Percentiles rank a stretch among this genome's conserved stretches.
These are phyloP conservation scores for Helogale parvula DNA, from an alignment of 2,113 vertebrate genomes.

Conservation along the genomic window DNA sequence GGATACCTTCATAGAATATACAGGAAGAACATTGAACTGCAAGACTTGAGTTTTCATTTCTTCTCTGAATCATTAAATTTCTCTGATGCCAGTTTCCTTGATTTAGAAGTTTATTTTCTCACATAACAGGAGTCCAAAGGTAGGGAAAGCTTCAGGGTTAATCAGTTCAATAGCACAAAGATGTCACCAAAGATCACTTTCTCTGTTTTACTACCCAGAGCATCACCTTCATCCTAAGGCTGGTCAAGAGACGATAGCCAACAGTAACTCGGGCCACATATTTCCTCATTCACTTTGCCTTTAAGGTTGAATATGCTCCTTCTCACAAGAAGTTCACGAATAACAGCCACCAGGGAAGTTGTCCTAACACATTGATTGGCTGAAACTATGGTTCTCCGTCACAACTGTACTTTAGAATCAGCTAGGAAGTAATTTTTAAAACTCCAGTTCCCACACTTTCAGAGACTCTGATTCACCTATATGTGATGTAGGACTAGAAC, in stretches of 20 bases:
- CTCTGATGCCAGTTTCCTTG: neutral
- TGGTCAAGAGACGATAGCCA: neutral
- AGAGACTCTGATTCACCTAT: neutral
- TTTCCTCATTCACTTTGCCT: neutral
- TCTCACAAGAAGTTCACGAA: neutral
- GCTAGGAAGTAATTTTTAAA: neutral
- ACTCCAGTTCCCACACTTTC: neutral
- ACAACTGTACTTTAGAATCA: neutral
- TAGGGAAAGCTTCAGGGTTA: neutral
- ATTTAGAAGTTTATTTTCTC: slow-evolving; percentile 32
- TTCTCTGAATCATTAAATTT: slow-evolving; percentile 40
- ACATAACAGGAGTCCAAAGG: neutral
- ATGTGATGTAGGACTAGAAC: neutral
- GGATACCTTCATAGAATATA: neutral
- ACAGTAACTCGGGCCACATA: neutral
- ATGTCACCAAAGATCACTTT: neutral
- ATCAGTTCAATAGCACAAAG: neutral
- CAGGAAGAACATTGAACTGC: neutral
- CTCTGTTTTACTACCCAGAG: neutral
- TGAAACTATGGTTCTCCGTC: neutral
- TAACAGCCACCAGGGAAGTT: neutral
- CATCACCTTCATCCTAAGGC: neutral
- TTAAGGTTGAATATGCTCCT: neutral
- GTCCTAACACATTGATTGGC: neutral
- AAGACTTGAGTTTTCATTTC: neutral